Conservation (phyloP, 2,888 invertebrate species). For the Tipula vernalis region DNA sequence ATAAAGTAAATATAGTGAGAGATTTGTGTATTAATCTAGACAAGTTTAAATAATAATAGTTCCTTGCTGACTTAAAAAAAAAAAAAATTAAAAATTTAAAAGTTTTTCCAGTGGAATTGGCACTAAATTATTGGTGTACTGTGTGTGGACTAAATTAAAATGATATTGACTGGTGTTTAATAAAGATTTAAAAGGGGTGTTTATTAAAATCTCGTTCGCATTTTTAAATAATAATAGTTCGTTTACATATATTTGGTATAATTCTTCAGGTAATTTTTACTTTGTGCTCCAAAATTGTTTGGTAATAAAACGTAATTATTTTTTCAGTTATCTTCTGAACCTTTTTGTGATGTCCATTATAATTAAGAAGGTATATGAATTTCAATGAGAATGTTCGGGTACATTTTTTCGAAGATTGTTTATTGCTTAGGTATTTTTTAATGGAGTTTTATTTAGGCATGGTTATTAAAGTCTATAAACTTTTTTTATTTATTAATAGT, state of each 20-base stretch:
- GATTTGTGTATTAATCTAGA: background rate
- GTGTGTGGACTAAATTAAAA: background rate
- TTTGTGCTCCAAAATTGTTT: background rate
- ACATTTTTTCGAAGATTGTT: no score
- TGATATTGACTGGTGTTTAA: background rate
- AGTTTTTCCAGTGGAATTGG: background rate
- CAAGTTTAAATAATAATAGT: background rate
- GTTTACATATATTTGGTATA: background rate
- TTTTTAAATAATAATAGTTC: background rate
- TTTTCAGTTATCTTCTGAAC: background rate
- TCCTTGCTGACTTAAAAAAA: background rate
- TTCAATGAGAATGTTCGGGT: background rate
- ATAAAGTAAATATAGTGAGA: background rate
- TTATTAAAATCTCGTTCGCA: background rate
- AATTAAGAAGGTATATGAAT: background rate
- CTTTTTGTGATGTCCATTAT: background rate
- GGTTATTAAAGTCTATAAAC: no score
- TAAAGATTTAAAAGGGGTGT: background rate
- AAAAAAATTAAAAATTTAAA: background rate
- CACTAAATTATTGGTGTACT: background rate
- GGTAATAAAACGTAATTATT: background rate
- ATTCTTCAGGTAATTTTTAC: background rate
- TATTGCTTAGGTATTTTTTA: no score
- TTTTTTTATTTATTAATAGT: no score
- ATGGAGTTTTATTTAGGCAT: no score